Evolutionary conservation across 1,140 invertebrate genomes (phyloP).

Genomic region (Augochlora pura): DNA sequence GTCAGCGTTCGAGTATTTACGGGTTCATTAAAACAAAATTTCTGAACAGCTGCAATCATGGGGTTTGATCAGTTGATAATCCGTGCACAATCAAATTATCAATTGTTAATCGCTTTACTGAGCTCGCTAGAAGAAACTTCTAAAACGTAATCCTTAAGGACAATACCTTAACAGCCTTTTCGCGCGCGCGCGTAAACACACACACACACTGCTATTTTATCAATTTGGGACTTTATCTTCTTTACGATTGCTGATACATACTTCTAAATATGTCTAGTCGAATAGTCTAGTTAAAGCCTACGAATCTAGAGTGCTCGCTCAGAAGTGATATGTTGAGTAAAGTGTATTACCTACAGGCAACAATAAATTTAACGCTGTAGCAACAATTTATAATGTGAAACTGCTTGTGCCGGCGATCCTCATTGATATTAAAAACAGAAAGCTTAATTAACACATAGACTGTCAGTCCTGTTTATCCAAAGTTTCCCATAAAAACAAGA

Average conservation of each 20-base stretch:
- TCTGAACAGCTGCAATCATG: background rate
- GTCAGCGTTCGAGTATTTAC: constrained; percentile 24
- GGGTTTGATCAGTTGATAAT: constrained; percentile 51
- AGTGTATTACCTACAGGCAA: constrained; percentile 63
- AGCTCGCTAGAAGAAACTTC: constrained; percentile 20
- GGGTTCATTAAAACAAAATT: background rate
- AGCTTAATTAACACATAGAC: constrained; percentile 20
- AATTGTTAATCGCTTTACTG: constrained; percentile 8
- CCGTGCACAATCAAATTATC: constrained; percentile 44
- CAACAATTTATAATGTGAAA: constrained; percentile 48
- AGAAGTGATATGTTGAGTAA: constrained; percentile 70
- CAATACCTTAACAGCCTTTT: constrained; percentile 26
- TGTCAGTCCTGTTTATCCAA: background rate
- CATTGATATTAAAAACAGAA: background rate
- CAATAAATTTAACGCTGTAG: constrained; percentile 57
- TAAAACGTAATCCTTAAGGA: constrained; percentile 32
- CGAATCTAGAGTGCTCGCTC: constrained; percentile 61
- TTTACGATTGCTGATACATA: constrained; percentile 21
- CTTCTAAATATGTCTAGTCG: constrained; percentile 44
- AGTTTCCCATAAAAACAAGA: background rate
- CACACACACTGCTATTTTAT: constrained; percentile 17
- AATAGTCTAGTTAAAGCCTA: constrained; percentile 57
- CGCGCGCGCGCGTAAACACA: background rate
- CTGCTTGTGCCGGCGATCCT: constrained; percentile 43
- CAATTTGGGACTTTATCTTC: constrained; percentile 9